Base-by-base conservation (phyloP, 2,888 invertebrate genomes). In the Trimorus sp. region DNA sequence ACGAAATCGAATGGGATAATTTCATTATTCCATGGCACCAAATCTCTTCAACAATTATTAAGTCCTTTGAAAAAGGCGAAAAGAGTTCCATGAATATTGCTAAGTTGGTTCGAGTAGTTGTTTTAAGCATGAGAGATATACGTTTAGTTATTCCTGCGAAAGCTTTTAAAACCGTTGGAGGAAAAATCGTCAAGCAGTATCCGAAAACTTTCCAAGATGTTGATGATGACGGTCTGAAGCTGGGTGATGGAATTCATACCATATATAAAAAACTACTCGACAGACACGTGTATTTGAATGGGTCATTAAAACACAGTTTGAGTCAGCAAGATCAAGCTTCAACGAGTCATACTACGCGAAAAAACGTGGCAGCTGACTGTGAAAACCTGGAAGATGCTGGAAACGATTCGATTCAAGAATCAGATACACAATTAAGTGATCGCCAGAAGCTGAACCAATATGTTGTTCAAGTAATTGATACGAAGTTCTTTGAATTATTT, bases 221-320 rank as follows among this genome's bases (percentile, higher is more conserved):
- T 11, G 86, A 87, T 75, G 84, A 84, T 40, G 85, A 87, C 62
- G 85, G 84, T 37, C 70, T 26, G 26, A 26, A 26, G 71, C 14
- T 66, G 7, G 85, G 86, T 12, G 84, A 86, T 49, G 86, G 84
- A 51, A 69, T 65, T 16, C 83, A 87, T 56, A 79, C 83, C 16
- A 11, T 85, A 40, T 40, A 51, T 42, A 76, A 59, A 15, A 87
- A 85, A 74, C 37, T 87, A 58, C 26, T 69, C 9, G 85, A 86
- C 36, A 68, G 86, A 48, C 85, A 86, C 56, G 84, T 84, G 69
- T 86, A 86, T 69, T 60, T 86, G 38, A 86, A 86, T 70, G 53
- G 86, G 8, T 36, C 56, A 45, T 45, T 56, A n/a, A 68, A 68
- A 40, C 68, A 54, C 6, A 11, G 11, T 51, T 58, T 26, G 9